These are phyloP conservation scores for Trachops cirrhosus DNA, from an alignment of 2,797 vertebrate species.

Conservation along the genomic window DNA sequence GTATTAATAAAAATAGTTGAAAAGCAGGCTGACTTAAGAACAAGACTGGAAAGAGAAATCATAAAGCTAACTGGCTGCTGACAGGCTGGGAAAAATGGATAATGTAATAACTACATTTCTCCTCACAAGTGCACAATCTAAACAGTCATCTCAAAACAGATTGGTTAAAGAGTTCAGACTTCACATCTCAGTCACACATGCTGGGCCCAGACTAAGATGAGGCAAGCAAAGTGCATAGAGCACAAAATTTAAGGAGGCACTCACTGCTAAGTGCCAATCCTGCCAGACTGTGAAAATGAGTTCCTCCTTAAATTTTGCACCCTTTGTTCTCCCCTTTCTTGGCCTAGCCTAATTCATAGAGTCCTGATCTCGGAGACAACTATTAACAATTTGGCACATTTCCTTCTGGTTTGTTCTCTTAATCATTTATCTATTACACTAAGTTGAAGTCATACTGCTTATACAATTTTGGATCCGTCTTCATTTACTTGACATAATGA, in stretches of 20 bases:
- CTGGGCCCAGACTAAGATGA: background rate
- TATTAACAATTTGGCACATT: background rate
- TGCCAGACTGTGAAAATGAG: background rate
- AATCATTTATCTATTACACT: conserved; percentile 24
- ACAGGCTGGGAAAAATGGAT: background rate
- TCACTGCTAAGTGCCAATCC: background rate
- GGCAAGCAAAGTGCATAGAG: background rate
- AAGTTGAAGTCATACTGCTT: conserved; percentile 30
- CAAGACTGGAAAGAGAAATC: background rate
- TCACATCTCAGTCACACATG: background rate
- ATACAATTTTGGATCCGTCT: conserved; percentile 28
- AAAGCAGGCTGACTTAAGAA: background rate
- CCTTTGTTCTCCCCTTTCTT: background rate
- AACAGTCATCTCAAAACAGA: background rate
- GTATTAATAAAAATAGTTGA: background rate
- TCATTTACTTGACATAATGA: conserved; percentile 54
- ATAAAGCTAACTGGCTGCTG: background rate
- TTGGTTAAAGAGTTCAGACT: background rate
- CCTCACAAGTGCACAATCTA: background rate
- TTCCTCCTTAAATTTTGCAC: background rate
- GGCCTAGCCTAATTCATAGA: background rate
- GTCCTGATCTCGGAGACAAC: background rate
- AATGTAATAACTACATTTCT: background rate
- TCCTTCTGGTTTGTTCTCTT: background rate
- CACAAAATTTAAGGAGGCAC: background rate